A percentile compares a stretch with the other conserved stretches of the same genome.
Conservation (phyloP, 2,797 vertebrate genomes). For the Threskiornis aethiopicus region DNA sequence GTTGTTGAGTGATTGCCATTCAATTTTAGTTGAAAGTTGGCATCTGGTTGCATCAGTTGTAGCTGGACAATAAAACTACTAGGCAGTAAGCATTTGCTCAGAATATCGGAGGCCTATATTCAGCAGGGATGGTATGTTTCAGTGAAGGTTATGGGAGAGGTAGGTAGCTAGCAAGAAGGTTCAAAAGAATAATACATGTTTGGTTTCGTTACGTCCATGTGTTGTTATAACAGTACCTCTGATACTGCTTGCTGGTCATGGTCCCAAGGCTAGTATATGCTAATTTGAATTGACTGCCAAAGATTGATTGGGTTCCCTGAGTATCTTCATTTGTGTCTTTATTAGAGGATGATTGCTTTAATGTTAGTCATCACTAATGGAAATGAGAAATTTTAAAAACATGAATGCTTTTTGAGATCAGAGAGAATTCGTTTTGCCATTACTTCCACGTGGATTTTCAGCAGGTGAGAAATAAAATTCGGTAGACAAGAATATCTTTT, state of each 20-base stretch:
- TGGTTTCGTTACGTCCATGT: neutral
- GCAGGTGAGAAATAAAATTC: neutral
- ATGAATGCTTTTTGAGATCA: neutral
- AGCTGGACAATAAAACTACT: neutral
- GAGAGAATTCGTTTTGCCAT: neutral
- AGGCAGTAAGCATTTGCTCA: neutral
- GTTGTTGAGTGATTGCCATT: neutral
- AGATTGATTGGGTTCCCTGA: neutral
- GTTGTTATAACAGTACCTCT: neutral
- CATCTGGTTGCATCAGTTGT: neutral
- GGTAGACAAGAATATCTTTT: neutral
- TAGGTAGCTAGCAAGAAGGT: neutral
- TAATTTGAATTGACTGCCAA: neutral
- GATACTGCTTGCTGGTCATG: neutral
- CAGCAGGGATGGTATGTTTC: neutral
- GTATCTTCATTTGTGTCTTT: neutral
- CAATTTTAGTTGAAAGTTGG: neutral
- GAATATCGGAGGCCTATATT: fast-evolving
- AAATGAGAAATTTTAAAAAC: neutral
- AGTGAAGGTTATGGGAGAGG: neutral
- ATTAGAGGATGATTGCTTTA: neutral
- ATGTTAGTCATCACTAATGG: neutral
- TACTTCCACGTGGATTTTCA: neutral
- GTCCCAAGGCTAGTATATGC: neutral
- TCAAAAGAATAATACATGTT: neutral